These are phyloP conservation scores for Acromyrmex heyeri DNA, from an alignment of 1,140 invertebrate species.

Conservation along the genomic window DNA sequence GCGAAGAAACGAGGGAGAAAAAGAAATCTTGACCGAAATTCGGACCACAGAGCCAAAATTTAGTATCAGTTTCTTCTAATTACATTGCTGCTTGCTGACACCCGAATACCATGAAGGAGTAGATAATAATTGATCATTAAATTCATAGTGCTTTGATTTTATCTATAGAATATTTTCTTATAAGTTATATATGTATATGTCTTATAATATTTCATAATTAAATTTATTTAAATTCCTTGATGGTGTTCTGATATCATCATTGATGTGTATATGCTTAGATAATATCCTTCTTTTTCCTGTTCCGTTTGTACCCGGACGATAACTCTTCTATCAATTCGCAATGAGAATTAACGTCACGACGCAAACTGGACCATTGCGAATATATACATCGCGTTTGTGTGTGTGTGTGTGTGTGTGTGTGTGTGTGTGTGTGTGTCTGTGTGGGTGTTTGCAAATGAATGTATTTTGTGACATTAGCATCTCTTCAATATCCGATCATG, in stretches of 20 bases:
- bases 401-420: background rate
- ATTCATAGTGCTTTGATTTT: slow-evolving; percentile 53
- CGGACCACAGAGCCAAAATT: slow-evolving; percentile 12
- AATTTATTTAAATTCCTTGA: slow-evolving; percentile 52
- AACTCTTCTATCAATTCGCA: slow-evolving; percentile 49
- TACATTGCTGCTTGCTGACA: slow-evolving; percentile 24
- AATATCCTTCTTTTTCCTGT: slow-evolving; percentile 42
- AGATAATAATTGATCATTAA: slow-evolving; percentile 43
- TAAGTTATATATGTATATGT: slow-evolving; percentile 6
- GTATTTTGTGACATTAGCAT: slow-evolving; percentile 45
- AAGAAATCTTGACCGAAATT: slow-evolving; percentile 7
- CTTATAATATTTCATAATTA: slow-evolving; percentile 55
- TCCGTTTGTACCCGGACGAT: slow-evolving; percentile 44
- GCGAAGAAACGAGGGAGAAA: slow-evolving; percentile 53
- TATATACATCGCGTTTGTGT: slow-evolving; percentile 35
- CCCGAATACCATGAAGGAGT: slow-evolving; percentile 37
- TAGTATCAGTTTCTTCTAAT: slow-evolving; percentile 5
- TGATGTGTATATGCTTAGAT: slow-evolving; percentile 15
- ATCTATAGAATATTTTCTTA: slow-evolving; percentile 51
- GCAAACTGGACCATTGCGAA: slow-evolving; percentile 49
- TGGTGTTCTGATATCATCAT: slow-evolving; percentile 45
- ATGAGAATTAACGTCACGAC: slow-evolving; percentile 54
- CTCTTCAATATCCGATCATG: slow-evolving; percentile 40
- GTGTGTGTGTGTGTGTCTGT: slow-evolving; percentile 12
- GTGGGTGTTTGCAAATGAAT: slow-evolving; percentile 31